Percentiles rank a stretch among this genome's conserved stretches.
Evolutionary conservation across 2,888 invertebrate genomes (phyloP).

Genomic region (Sphinx pinastri): DNA sequence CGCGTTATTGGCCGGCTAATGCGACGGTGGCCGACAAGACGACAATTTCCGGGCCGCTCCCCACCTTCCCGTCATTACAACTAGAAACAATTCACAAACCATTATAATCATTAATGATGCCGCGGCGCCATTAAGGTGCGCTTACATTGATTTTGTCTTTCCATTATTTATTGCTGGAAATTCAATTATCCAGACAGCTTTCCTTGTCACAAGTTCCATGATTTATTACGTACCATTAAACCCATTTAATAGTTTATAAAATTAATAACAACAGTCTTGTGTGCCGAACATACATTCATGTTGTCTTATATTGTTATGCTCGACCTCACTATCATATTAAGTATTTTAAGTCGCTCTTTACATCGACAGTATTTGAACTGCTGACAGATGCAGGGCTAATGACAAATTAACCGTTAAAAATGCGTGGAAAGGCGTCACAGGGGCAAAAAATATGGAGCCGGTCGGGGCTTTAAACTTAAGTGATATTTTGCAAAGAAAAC

Average conservation of each 20-base stretch:
- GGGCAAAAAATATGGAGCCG: slow-evolving; percentile 63
- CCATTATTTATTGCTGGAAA: slow-evolving; percentile 52
- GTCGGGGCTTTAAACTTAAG: slow-evolving; percentile 57
- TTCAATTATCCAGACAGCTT: slow-evolving; percentile 29
- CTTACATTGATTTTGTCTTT: slow-evolving; percentile 59
- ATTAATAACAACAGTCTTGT: slow-evolving; percentile 12
- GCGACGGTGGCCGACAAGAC: slow-evolving; percentile 73
- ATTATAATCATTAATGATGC: slow-evolving; percentile 75
- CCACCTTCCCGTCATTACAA: slow-evolving; percentile 73
- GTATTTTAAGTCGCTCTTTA: slow-evolving; percentile 50
- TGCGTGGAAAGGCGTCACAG: slow-evolving; percentile 61
- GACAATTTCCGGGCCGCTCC: slow-evolving; percentile 80
- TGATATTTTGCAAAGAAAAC: slow-evolving; percentile 1
- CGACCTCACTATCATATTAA: slow-evolving; percentile 32
- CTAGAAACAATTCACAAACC: slow-evolving; percentile 75
- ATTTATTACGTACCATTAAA: slow-evolving; percentile 22
- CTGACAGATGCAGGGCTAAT: slow-evolving; percentile 75
- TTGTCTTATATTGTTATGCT: not conserved
- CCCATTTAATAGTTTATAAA: slow-evolving; percentile 6
- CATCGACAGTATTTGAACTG: slow-evolving; percentile 53
- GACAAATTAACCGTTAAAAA: slow-evolving; percentile 77
- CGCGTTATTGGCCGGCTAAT: slow-evolving; percentile 64
- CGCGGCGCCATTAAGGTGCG: slow-evolving; percentile 54
- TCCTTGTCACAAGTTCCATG: slow-evolving; percentile 23
- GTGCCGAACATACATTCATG: not conserved